Base-by-base conservation (phyloP, 2,113 vertebrate species). In the Hiodon tergisus region DNA sequence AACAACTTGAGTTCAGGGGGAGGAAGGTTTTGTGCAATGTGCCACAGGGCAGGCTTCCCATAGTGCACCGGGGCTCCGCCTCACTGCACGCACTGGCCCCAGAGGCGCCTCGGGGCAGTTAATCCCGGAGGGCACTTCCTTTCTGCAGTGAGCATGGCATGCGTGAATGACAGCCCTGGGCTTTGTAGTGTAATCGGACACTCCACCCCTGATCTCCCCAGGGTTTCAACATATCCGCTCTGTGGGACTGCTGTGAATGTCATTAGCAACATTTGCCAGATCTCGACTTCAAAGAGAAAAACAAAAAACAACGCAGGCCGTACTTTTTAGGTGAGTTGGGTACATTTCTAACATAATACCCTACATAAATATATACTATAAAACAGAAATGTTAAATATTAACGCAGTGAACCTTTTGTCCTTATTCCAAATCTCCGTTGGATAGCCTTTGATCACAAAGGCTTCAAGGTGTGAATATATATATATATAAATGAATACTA, bases 151-250 rank as follows among this genome's bases (percentile, higher is more conserved):
- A 69, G 55, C 72, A 67, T 59, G 71, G 75, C 54, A 14, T 58
- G 75, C 81, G 65, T 79, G 76, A 79, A 66, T 80, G 86, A 84
- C 82, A 83, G 80, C 83, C 84, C 62, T 82, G 83, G 55, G 81
- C 79, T 81, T 84, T 75, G 76, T 78, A 80, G 72, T 61, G 77
- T 75, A n/a, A 48, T 57, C 72, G 48, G 62, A 8, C 53, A 9
- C 50, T 54, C 6, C 13, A 46, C 31, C 52, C 53, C 63, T 58
- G 58, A 10, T 52, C 73, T 74, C 54, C 73, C 31, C 73, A 51
- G 65, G 58, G 17, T 59, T 67, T 58, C 58, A 8, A 58, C 73
- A 58, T 58, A 52, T 72, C 70, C 46, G 67, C 63, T 74, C 73
- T 50, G 13, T 58, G 63, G 53, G 67, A 74, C 6, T 47, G 53